Evolutionary conservation across 2,113 vertebrate genomes (phyloP), one percentile per base, ranked within the genome.

Genomic region (Oreotrochilus melanogaster): DNA sequence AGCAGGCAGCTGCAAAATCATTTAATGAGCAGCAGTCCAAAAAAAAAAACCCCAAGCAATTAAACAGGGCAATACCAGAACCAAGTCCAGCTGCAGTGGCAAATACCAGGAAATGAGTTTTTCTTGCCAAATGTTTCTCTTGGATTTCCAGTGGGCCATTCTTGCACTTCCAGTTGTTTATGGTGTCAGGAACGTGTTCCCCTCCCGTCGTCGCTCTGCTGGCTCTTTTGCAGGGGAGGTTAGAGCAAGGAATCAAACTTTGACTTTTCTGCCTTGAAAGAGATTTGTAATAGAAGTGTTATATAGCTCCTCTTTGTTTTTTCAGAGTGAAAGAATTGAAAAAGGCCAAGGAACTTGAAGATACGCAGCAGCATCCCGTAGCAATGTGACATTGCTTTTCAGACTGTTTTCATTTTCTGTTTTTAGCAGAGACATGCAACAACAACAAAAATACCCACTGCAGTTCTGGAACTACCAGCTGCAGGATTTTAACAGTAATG

Each of bases 301-400:
- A 70, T 39, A 74, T 78, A 96, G 96, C 91, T 95, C 69, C 90
- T 96, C 89, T 96, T 98, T 97, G 97, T 97, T 96, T 98, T 99
- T 99, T 88, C 99, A 99, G 99, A 99, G 99, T 98, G 99, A 99
- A 99, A 99, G 99, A 99, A 99, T 99, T 99, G 99, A 99, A 98
- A 99, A 99, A 98, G 99, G 99, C 99, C 99, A 99, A 98, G 99
- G 99, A 99, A 99, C 99, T 98, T 99, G 99, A 99, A 99, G 98
- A 98, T 97, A 95, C 96, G 96, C 98, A 98, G 98, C 98, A 98
- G 98, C 99, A 98, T 98, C 98, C 99, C 98, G 98, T 99, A 98
- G 98, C 99, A 98, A 99, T 99, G 99, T 99, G 99, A 99, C 98
- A 98, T 99, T 99, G 98, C 98, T 99, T 98, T 97, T 98, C 98